These are phyloP conservation scores for Sminthopsis crassicaudata DNA, from an alignment of 2,113 vertebrate species.

Conservation along the genomic window DNA sequence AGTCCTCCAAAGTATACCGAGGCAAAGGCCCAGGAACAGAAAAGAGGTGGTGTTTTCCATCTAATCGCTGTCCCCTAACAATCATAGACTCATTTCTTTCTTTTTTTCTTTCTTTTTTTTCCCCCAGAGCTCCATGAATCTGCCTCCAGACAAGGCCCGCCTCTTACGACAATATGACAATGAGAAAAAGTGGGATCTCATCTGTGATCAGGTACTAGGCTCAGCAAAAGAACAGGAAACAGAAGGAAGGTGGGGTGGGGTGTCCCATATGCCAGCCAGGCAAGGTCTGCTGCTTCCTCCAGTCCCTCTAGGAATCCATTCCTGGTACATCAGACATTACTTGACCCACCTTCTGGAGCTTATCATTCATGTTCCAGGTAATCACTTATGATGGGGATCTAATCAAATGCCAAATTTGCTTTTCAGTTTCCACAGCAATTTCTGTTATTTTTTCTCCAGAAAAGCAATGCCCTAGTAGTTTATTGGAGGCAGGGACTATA, in stretches of 20 bases:
- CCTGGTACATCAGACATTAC: neutral
- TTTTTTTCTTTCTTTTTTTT: conserved; percentile 69
- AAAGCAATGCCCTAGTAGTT: neutral
- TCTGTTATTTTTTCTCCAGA: neutral
- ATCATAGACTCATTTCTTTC: neutral
- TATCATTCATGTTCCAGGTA: conserved; percentile 6
- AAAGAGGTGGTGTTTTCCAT: neutral
- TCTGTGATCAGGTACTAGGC: conserved; percentile 94
- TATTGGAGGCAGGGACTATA: neutral
- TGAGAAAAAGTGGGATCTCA: conserved; percentile 98
- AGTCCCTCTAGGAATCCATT: neutral
- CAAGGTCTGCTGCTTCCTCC: too few species aligned
- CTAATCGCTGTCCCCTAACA: neutral
- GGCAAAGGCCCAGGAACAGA: neutral
- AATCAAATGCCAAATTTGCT: neutral
- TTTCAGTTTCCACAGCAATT: neutral
- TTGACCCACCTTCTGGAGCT: neutral
- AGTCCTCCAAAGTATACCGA: neutral
- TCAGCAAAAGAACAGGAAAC: neutral
- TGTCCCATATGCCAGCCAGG: neutral
- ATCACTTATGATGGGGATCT: neutral
- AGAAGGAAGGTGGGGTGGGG: neutral
- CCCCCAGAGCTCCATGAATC: conserved; percentile 97
- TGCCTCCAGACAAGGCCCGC: conserved; percentile 96
- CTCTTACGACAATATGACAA: conserved; percentile 97